Evolutionary conservation across 2,797 vertebrate genomes (phyloP).

Genomic region (Phalloptychus januarius): DNA sequence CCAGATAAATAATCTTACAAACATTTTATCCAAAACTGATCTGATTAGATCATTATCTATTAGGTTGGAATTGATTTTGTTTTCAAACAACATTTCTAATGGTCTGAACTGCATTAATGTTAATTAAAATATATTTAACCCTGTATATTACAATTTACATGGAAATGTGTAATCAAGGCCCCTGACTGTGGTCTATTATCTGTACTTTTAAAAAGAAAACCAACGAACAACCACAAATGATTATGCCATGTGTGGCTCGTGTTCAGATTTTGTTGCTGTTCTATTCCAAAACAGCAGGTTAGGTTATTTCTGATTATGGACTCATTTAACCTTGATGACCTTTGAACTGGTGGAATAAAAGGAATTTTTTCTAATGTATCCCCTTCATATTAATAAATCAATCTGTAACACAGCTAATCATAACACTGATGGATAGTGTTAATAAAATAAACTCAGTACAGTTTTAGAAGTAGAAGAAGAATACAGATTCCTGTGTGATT

Average conservation of each 20-base stretch:
- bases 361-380: neutral
- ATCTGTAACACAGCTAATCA: neutral
- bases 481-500: slow-evolving; percentile 27
- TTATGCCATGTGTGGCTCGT: neutral
- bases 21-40: neutral
- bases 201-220: neutral
- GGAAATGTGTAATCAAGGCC: neutral
- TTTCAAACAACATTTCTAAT: neutral
- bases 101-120: neutral
- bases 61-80: neutral
- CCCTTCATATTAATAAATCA: neutral
- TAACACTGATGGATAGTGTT: neutral
- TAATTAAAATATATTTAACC: neutral
- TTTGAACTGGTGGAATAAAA: neutral
- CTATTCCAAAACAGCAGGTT: neutral
- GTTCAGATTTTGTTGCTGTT: neutral
- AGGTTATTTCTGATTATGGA: neutral
- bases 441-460: neutral
- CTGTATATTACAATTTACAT: neutral
- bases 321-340: neutral
- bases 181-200: neutral
- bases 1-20: neutral
- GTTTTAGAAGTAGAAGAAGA: neutral
- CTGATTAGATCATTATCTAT: neutral
- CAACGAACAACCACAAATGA: neutral